Conservation (phyloP, 2,797 vertebrate genomes). For the Valencia hispanica region DNA sequence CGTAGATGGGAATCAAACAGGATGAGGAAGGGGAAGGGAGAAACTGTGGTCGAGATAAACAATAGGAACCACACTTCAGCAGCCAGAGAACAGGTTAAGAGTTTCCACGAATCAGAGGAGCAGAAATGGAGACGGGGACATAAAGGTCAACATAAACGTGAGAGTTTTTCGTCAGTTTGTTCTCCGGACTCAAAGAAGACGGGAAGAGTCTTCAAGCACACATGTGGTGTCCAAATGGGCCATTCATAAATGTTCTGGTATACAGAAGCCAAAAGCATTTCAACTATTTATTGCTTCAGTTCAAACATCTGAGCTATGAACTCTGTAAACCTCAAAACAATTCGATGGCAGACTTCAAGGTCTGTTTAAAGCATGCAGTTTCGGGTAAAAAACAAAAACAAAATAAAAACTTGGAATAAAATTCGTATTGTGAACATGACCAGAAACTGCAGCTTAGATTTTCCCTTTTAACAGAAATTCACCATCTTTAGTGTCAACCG, state of each 20-base stretch:
- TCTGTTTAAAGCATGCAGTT: neutral
- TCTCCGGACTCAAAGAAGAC: neutral
- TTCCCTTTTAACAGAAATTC: constrained; percentile 29
- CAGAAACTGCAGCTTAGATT: constrained; percentile 26
- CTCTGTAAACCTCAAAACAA: constrained; percentile 1
- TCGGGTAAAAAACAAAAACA: no score
- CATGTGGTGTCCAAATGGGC: neutral
- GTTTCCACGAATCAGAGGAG: constrained; percentile 25
- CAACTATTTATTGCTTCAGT: neutral
- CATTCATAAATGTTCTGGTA: neutral
- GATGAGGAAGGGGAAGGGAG: constrained; percentile 32
- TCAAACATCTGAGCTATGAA: neutral
- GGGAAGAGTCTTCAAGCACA: neutral
- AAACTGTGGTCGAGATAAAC: constrained; percentile 25
- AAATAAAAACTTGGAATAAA: neutral
- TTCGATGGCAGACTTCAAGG: neutral
- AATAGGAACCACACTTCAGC: constrained; percentile 17
- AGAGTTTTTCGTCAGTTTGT: neutral
- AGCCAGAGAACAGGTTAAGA: constrained; percentile 10
- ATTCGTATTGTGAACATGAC: constrained; percentile 5
- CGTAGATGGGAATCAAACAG: constrained; percentile 6
- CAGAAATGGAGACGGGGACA: neutral
- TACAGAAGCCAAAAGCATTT: constrained; percentile 1
- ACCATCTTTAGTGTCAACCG: neutral
- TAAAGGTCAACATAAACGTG: neutral